A percentile compares a stretch with the other conserved stretches of the same genome.
These are phyloP conservation scores for Cecropterus lyciades DNA, from an alignment of 1,140 invertebrate genomes.

Conservation along the genomic window DNA sequence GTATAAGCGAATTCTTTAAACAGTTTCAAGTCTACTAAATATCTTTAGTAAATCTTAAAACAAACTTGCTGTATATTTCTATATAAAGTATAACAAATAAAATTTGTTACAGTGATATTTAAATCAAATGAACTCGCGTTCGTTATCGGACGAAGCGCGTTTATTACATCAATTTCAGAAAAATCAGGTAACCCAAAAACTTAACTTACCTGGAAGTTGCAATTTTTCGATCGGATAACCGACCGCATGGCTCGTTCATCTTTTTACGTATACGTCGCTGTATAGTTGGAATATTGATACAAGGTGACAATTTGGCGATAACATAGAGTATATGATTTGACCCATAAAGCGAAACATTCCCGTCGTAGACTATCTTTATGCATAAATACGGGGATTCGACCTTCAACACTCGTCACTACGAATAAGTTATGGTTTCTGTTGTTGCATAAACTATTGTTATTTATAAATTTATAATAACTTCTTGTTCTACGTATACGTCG, in stretches of 20 bases:
- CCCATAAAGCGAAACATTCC: conserved; percentile 1
- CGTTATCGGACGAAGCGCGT: too few relatives aligned
- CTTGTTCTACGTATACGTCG: neutral
- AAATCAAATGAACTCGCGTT: too few relatives aligned
- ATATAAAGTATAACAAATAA: too few relatives aligned
- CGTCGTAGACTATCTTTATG: conserved; percentile 6
- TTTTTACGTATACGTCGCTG: neutral
- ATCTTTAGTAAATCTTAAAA: too few relatives aligned
- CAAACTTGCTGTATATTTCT: too few relatives aligned
- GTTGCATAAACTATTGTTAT: neutral
- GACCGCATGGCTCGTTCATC: neutral
- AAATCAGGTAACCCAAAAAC: too few relatives aligned
- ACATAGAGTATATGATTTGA: conserved; percentile 2
- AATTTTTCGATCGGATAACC: neutral
- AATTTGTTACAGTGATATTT: too few relatives aligned
- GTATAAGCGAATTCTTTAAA: too few relatives aligned
- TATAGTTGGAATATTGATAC: neutral
- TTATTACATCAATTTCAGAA: too few relatives aligned
- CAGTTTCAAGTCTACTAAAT: too few relatives aligned
- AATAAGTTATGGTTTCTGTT: neutral
- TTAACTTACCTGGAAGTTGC: too few relatives aligned
- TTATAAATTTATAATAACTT: neutral
- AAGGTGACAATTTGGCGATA: neutral
- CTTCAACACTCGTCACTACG: neutral
- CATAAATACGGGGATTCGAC: neutral